Evolutionary conservation across 2,888 invertebrate species (phyloP).

Genomic region (Nymphalis polychloros): DNA sequence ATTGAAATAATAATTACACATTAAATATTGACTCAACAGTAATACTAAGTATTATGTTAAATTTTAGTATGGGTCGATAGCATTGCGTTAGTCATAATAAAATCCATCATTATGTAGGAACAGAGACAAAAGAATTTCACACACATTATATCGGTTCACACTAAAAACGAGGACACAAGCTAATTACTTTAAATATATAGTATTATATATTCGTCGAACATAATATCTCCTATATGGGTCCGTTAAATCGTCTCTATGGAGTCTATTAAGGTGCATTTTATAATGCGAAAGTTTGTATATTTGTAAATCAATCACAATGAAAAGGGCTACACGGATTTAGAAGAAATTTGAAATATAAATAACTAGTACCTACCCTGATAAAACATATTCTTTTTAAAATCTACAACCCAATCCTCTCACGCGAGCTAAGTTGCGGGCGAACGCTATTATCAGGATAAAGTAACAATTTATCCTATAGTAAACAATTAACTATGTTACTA

Average conservation of each 20-base stretch:
- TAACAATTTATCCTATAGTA: no score
- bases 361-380: no score
- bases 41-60: constrained; percentile 8
- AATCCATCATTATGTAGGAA: constrained; percentile 27
- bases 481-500: no score
- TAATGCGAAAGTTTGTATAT: no score
- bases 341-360: no score
- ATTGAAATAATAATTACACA: background rate
- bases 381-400: no score
- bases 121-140: constrained; percentile 33
- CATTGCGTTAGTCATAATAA: constrained; percentile 20
- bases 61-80: constrained; percentile 18
- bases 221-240: background rate
- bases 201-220: background rate
- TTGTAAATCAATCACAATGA: no score
- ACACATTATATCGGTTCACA: constrained; percentile 38
- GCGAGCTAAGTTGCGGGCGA: no score
- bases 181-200: constrained; percentile 20
- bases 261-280: no score
- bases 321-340: no score
- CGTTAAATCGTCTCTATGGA: background rate
- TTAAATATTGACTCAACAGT: constrained; percentile 8
- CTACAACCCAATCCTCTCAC: no score
- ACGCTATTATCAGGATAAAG: no score
- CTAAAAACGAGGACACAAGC: constrained; percentile 17